Percentiles rank a stretch among this genome's conserved stretches.
Evolutionary conservation across 2,888 invertebrate genomes (phyloP).

Genomic region (Tetragonula carbonaria): DNA sequence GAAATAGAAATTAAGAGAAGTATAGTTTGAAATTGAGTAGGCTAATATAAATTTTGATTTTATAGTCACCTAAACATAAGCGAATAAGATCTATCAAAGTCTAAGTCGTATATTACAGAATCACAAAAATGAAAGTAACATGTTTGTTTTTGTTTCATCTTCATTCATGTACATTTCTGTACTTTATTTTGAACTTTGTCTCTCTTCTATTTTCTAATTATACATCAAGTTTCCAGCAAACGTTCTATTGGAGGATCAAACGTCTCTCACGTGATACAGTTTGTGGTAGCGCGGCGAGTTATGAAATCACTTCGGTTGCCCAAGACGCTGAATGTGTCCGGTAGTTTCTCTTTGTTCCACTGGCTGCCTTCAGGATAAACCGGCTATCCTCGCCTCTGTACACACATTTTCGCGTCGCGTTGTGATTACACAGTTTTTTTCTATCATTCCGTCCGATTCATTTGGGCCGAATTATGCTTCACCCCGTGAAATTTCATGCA

Average conservation of each 20-base stretch:
- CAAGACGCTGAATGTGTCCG: slow-evolving; percentile 76
- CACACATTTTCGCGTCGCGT: slow-evolving; percentile 25
- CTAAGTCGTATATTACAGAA: no score
- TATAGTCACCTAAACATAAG: no score
- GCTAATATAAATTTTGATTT: no score
- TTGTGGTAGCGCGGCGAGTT: slow-evolving; percentile 61
- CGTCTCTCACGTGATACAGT: slow-evolving; percentile 57
- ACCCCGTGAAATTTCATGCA: slow-evolving; percentile 15
- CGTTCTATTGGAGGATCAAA: slow-evolving; percentile 30
- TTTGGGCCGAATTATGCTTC: slow-evolving; percentile 19
- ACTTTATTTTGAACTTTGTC: not conserved
- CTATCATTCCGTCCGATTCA: slow-evolving; percentile 1
- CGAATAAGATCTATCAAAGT: no score
- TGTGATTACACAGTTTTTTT: slow-evolving; percentile 33
- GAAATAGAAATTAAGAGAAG: no score
- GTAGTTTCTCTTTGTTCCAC: slow-evolving; percentile 80
- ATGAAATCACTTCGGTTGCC: slow-evolving; percentile 75
- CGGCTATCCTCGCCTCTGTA: slow-evolving; percentile 20
- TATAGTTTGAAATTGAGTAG: no score
- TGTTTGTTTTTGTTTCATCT: not conserved
- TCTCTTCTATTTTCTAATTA: slow-evolving; percentile 25
- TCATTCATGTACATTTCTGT: not conserved
- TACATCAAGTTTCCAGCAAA: not conserved
- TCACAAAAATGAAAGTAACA: no score
- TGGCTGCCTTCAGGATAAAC: slow-evolving; percentile 69